Percentiles rank a stretch among this genome's conserved stretches.
These are phyloP conservation scores for Perccottus glenii DNA, from an alignment of 2,113 vertebrate genomes.

Conservation along the genomic window DNA sequence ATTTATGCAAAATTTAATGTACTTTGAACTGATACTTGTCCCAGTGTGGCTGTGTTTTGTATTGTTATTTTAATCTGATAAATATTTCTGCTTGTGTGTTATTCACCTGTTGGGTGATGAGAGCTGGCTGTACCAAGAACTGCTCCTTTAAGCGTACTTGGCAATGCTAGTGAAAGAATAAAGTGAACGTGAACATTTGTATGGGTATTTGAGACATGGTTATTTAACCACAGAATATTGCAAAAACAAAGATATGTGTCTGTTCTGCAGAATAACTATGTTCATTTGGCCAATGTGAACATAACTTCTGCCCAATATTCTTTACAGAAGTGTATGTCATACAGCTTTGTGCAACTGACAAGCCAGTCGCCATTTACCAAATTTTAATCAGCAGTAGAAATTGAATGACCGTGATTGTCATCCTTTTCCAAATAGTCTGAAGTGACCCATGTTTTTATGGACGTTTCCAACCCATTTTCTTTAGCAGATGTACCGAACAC, in stretches of 20 bases:
- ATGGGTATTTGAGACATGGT: slow-evolving; percentile 60
- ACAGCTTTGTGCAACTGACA: not conserved
- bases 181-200: slow-evolving; percentile 66
- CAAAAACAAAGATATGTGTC: not conserved
- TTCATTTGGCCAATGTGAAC: not conserved
- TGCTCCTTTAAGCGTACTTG: slow-evolving; percentile 52
- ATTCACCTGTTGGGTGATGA: slow-evolving; percentile 52
- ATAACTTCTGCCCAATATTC: not conserved
- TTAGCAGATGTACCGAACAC: slow-evolving; percentile 21
- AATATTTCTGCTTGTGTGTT: slow-evolving; percentile 62
- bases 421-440: slow-evolving; percentile 31
- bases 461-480: slow-evolving; percentile 52
- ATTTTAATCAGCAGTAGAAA: slow-evolving; percentile 1
- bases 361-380: not conserved
- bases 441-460: slow-evolving; percentile 32
- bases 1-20: slow-evolving; percentile 77
- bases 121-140: slow-evolving; percentile 49
- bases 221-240: slow-evolving; percentile 52
- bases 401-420: slow-evolving; percentile 27
- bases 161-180: slow-evolving; percentile 70
- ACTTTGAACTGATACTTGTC: slow-evolving; percentile 68
- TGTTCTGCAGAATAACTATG: not conserved
- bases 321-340: no score
- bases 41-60: slow-evolving; percentile 69
- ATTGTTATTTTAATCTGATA: slow-evolving; percentile 64